These are phyloP conservation scores for Lasioglossum marginatum DNA, from an alignment of 2,888 invertebrate species.

Conservation along the genomic window DNA sequence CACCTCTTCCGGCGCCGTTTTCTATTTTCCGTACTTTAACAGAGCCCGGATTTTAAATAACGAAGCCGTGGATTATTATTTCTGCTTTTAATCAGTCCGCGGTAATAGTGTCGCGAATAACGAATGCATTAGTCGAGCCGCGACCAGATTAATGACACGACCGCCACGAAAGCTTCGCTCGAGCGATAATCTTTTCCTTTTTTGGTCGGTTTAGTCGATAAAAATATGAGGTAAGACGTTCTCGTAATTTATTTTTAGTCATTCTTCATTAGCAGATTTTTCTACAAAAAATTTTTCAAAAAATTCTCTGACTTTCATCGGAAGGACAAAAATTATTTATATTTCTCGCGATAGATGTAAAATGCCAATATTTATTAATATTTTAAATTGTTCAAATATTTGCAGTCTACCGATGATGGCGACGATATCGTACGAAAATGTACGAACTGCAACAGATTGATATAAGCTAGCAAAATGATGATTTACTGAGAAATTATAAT, in stretches of 20 bases:
- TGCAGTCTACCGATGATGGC: no score
- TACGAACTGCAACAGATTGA: neutral
- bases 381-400: no score
- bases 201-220: neutral
- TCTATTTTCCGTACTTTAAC: neutral
- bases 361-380: no score
- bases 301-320: no score
- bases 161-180: neutral
- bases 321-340: no score
- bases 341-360: no score
- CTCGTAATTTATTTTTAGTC: neutral
- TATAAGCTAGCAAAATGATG: neutral
- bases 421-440: no score
- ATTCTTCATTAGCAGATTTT: neutral
- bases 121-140: neutral
- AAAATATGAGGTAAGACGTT: no score
- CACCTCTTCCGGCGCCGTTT: neutral
- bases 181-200: neutral
- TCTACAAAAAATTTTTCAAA: neutral
- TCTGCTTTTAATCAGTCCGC: neutral
- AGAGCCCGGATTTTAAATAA: neutral
- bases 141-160: neutral
- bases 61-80: slow-evolving; percentile 20
- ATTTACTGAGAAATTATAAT: neutral
- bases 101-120: slow-evolving; percentile 2